Evolutionary conservation across 2,888 invertebrate genomes (phyloP).

Genomic region (Masnerella sp.): DNA sequence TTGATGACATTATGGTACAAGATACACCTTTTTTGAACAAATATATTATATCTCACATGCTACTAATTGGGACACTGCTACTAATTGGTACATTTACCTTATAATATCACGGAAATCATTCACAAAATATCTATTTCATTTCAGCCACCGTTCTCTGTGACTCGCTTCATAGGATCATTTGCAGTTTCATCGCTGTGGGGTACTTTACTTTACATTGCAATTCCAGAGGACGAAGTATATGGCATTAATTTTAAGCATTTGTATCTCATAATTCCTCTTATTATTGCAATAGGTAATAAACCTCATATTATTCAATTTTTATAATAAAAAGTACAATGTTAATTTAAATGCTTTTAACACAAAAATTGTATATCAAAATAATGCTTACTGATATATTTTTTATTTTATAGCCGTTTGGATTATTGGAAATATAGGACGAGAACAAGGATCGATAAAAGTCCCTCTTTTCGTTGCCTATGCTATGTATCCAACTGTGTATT

Average conservation of each 20-base stretch:
- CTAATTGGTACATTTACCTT: too few species aligned
- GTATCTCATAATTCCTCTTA: constrained; percentile 86
- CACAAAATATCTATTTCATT: constrained; percentile 68
- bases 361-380: too few species aligned
- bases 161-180: constrained; percentile 87
- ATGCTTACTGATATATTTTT: neutral
- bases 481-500: constrained; percentile 84
- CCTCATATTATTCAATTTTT: constrained; percentile 61
- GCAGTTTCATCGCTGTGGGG: constrained; percentile 90
- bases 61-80: too few species aligned
- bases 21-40: too few species aligned
- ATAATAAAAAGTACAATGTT: neutral
- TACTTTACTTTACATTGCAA: constrained; percentile 85
- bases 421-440: constrained; percentile 93
- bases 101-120: too few species aligned
- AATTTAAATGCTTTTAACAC: constrained; percentile 1
- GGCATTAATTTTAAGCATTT: constrained; percentile 86
- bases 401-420: constrained; percentile 88
- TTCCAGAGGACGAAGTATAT: constrained; percentile 86
- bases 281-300: constrained; percentile 84
- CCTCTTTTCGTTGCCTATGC: constrained; percentile 84
- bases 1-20: too few species aligned
- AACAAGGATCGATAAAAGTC: constrained; percentile 85
- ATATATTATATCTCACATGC: too few species aligned
- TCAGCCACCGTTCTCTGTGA: constrained; percentile 90